Evolutionary conservation across 2,888 invertebrate species (phyloP), one percentile per base, ranked within the genome.

Genomic region (Kryphioiulus occultus): DNA sequence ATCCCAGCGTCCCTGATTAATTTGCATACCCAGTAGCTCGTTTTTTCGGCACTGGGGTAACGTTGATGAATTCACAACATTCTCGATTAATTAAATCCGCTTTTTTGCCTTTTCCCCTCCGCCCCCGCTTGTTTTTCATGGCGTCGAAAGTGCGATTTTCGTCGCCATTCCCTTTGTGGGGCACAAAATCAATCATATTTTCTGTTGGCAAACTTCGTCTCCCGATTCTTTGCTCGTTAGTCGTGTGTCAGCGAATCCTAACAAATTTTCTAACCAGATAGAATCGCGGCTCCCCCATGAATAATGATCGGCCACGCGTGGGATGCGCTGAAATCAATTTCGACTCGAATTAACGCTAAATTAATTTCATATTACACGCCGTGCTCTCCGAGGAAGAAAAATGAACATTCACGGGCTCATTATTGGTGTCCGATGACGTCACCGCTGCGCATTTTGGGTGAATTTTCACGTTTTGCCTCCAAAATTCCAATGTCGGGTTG

Each of bases 241-340:
- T 59, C 59, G n/a, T 59, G 59, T 59, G 59, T 59, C 59, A 59
- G 19, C n/a, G 59, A 19, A 59, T 59, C n/a, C 22, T 59, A 59
- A 59, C 59, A 59, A 59, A 59, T 59, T n/a, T 59, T n/a, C 59
- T 59, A 59, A 59, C 59, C 59, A 59, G 59, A 59, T 59, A 59
- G 19, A 59, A 59, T 59, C 59, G 59, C 59, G n/a, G 59, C n/a
- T 59, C 59, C 59, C 59, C 59, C 59, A 59, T 59, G 59, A 59
- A 59, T 59, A 59, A 59, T 59, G 59, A 59, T 59, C 1, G 59
- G 4, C n/a, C 59, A n/a, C n/a, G 59, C 59, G n/a, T n/a, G 59
- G 15, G 59, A n/a, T n/a, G n/a, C n/a, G 5, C 22, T n/a, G 59
- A 59, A 59, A 59, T 59, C 59, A 59, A 59, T 59, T 59, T 59